A percentile compares a stretch with the other conserved stretches of the same genome.
Conservation (phyloP, 2,113 vertebrate genomes). For the Asarcornis scutulata region DNA sequence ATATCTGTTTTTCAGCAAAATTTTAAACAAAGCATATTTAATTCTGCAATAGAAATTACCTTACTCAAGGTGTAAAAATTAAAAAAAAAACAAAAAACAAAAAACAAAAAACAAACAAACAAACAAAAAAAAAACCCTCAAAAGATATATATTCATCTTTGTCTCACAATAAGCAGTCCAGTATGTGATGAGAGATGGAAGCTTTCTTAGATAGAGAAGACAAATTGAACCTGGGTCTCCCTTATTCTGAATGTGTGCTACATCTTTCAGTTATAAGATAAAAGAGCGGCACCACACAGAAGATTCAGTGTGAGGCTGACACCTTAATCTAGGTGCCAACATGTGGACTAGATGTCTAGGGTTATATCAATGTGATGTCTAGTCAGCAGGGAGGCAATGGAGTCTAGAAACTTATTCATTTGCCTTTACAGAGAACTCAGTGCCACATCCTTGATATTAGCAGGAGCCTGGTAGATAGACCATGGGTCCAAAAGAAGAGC, state of each 20-base stretch:
- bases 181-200: not conserved
- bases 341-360: not conserved
- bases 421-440: not conserved
- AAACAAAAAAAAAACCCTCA: no score
- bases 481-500: not conserved
- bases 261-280: not conserved
- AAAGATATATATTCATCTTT: not conserved
- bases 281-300: not conserved
- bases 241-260: not conserved
- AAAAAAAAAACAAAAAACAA: no score
- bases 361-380: not conserved
- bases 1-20: not conserved
- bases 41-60: not conserved
- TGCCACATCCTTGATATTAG: not conserved
- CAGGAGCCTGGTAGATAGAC: not conserved
- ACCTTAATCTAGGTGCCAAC: not conserved
- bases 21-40: not conserved
- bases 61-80: not conserved
- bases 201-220: not conserved
- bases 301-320: not conserved
- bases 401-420: not conserved
- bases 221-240: not conserved
- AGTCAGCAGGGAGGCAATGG: not conserved
- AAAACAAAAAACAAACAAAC: fast-evolving
- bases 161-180: not conserved